Evolutionary conservation across 2,888 invertebrate species (phyloP), one percentile per base, ranked within the genome.

Genomic region (Mythimna vitellina): DNA sequence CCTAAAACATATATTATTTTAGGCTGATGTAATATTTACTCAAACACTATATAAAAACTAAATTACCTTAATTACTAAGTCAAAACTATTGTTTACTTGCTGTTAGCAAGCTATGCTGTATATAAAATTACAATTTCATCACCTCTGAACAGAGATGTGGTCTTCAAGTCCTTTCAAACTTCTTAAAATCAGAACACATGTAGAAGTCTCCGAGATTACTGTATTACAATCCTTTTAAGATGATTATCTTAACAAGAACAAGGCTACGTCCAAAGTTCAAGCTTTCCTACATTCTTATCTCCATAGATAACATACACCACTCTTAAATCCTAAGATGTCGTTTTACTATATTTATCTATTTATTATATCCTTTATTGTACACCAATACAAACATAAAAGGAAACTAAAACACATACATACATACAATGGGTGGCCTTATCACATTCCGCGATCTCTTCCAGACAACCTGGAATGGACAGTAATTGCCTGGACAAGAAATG

Each of bases 11-110:
- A 35, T 58, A 10, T 60, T 10, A 25, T 58, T 25, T 12, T 29
- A 25, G 38, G 73, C 82, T 86, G 83, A 87, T 85, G 74, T 80
- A 78, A 77, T 80, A 68, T 71, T 68, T 38, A 61, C 56, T 53
- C 2, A 14, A 17, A 25, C 22, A 12, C 5, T 1, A 6, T 38
- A 32, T 35, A 46, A n/a, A 56, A 46, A 49, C 3, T 0, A 46
- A 42, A 35, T 64, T 29, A 7, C 1, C 1, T 10, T 5, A 53
- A 1, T n/a, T 20, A 25, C 12, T 9, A 10, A 53, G 10, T 49
- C 6, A n/a, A 51, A 65, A 51, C 1, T 53, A 5, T 9, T 29
- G 20, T 29, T 38, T 17, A 29, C 22, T 8, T 10, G 1, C 25
- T 35, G 20, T n/a, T 10, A n/a, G 35, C 3, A 46, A 35, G 3